phyloP scores from a whole-genome alignment of 35 echinoderm and acorn worm genomes.

The Ptychodera flava region DNA sequence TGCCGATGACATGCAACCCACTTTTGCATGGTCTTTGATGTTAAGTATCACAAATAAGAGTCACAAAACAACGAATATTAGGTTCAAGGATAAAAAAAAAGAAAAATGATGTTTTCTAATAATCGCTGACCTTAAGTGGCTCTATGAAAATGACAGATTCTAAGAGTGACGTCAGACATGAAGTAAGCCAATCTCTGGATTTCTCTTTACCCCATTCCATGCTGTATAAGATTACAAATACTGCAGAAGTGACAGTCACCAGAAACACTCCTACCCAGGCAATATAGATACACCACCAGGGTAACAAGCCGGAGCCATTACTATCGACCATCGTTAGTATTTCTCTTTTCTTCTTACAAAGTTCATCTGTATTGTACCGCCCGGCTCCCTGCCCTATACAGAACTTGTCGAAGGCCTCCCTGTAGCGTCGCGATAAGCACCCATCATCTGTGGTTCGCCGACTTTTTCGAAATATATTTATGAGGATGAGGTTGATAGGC shows the following conservation, averaged over 20 bases:
- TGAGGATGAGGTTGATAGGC: not conserved
- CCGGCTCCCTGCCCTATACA: not conserved
- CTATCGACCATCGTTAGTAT: no score
- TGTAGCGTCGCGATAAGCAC: not conserved
- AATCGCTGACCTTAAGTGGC: conserved; percentile 57
- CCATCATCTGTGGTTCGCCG: not conserved
- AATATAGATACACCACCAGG: conserved; percentile 48
- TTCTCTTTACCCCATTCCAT: conserved; percentile 55
- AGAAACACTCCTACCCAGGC: conserved; percentile 27
- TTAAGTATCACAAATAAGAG: no score
- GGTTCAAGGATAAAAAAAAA: no score
- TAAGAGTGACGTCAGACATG: conserved; percentile 50
- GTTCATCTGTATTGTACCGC: conserved; percentile 9
- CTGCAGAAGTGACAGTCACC: conserved; percentile 23
- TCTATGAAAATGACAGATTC: conserved; percentile 50
- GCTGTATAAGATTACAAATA: conserved; percentile 51
- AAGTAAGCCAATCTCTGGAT: conserved; percentile 36
- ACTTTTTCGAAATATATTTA: not conserved
- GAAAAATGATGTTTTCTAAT: no score
- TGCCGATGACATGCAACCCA: no score
- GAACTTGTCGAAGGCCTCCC: not conserved
- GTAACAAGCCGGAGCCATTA: no score
- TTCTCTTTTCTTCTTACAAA: conserved; percentile 23
- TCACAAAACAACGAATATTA: no score
- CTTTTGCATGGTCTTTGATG: no score